Percentiles rank a stretch among this genome's conserved stretches.
Conservation (phyloP, 1,140 invertebrate species). For the Heliconius himera region DNA sequence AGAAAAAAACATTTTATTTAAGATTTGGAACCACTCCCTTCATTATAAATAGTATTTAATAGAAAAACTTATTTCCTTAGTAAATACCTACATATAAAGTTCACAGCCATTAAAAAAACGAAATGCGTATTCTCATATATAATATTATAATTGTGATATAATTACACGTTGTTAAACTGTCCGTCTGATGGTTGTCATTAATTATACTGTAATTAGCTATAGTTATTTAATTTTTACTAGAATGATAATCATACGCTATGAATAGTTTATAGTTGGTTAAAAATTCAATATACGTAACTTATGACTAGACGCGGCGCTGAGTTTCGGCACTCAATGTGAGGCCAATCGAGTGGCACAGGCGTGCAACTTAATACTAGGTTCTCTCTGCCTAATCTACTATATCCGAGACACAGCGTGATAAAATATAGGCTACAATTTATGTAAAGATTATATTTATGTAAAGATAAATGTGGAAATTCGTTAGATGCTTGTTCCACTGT, state of each 20-base stretch:
- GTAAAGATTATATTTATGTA: too few species aligned
- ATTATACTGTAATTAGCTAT: not conserved
- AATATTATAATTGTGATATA: conserved; percentile 12
- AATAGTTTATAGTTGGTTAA: not conserved
- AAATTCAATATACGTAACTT: not conserved
- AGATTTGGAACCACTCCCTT: not conserved
- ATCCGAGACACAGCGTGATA: too few species aligned
- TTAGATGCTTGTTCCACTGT: too few species aligned
- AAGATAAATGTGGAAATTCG: too few species aligned
- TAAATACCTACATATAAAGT: not conserved
- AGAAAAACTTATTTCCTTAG: not conserved
- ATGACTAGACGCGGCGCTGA: not conserved
- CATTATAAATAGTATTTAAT: not conserved
- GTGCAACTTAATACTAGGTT: too few species aligned
- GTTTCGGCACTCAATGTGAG: not conserved
- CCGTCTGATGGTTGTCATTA: not conserved
- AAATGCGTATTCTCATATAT: not conserved
- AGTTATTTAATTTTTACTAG: conserved; percentile 2
- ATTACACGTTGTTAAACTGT: conserved; percentile 11
- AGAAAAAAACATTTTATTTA: not conserved
- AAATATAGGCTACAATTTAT: too few species aligned
- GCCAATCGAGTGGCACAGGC: too few species aligned
- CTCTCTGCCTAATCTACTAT: too few species aligned
- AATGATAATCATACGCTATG: not conserved
- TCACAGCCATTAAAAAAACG: not conserved